These are phyloP conservation scores for Diuraphis noxia DNA, from an alignment of 1,140 invertebrate genomes.

Conservation along the genomic window DNA sequence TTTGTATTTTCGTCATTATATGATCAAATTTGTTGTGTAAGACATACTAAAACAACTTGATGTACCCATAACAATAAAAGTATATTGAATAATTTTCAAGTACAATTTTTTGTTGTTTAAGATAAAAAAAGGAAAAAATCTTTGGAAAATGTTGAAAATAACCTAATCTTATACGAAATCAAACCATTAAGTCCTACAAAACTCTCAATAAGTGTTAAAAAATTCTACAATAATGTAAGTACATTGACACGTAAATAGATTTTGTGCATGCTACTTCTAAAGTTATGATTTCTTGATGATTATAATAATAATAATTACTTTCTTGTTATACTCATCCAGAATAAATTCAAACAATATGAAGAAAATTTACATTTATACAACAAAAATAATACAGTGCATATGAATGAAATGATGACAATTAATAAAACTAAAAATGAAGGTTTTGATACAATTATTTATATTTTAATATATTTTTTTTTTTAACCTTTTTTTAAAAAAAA, in stretches of 20 bases:
- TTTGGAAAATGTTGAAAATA: background rate
- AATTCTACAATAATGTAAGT: conserved; percentile 50
- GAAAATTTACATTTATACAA: conserved; percentile 26
- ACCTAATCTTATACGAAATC: conserved; percentile 27
- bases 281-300: background rate
- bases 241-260: background rate
- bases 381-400: background rate
- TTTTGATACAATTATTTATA: background rate
- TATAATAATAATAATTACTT: background rate
- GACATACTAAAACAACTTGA: background rate
- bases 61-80: background rate
- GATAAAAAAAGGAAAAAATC: conserved; percentile 25
- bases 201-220: conserved; percentile 41
- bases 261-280: conserved; percentile 9
- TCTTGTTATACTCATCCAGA: conserved; percentile 11
- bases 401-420: background rate
- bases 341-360: conserved; percentile 33
- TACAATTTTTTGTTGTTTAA: conserved; percentile 22
- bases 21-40: background rate
- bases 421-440: background rate
- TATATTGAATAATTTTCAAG: background rate
- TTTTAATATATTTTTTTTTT: background rate
- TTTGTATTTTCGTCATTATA: background rate
- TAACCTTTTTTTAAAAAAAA: background rate
- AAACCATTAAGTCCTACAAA: conserved; percentile 44